phyloP scores from a whole-genome alignment of 23 tunicate genomes.

The Clavelina lepadiformis region DNA sequence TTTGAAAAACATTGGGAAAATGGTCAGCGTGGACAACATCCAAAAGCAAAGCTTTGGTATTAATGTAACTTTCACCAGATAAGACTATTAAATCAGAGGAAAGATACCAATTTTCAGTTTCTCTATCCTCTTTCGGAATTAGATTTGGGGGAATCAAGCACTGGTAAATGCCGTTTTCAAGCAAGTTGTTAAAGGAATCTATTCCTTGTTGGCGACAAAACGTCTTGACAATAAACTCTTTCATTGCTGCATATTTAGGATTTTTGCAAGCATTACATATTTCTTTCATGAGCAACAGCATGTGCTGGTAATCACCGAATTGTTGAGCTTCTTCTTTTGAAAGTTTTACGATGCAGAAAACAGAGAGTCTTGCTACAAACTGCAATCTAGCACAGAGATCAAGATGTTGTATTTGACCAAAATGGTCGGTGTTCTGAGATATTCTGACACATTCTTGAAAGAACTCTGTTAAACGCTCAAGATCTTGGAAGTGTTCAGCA shows the following conservation, averaged over 20 bases:
- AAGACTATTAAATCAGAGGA: neutral
- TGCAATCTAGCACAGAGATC: constrained; percentile 16
- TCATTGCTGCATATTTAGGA: neutral
- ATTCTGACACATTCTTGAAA: neutral
- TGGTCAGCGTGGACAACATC: constrained; percentile 5
- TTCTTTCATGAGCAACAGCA: neutral
- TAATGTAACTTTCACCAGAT: constrained; percentile 14
- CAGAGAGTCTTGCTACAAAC: constrained; percentile 16
- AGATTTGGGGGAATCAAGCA: constrained; percentile 19
- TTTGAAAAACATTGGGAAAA: neutral
- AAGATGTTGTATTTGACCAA: constrained; percentile 20
- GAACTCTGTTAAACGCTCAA: neutral
- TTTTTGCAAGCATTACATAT: constrained; percentile 1
- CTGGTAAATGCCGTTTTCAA: neutral
- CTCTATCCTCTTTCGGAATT: constrained; percentile 4
- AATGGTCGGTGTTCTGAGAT: neutral
- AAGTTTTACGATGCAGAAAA: neutral
- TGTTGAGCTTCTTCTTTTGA: neutral
- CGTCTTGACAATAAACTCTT: constrained; percentile 15
- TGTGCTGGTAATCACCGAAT: neutral
- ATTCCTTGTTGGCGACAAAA: constrained; percentile 33
- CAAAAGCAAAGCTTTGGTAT: neutral
- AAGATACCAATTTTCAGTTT: neutral
- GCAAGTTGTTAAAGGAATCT: constrained; percentile 13
- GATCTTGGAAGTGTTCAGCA: too few species aligned